These are phyloP conservation scores for Austrofundulus limnaeus DNA, from an alignment of 2,113 vertebrate species.

Conservation along the genomic window DNA sequence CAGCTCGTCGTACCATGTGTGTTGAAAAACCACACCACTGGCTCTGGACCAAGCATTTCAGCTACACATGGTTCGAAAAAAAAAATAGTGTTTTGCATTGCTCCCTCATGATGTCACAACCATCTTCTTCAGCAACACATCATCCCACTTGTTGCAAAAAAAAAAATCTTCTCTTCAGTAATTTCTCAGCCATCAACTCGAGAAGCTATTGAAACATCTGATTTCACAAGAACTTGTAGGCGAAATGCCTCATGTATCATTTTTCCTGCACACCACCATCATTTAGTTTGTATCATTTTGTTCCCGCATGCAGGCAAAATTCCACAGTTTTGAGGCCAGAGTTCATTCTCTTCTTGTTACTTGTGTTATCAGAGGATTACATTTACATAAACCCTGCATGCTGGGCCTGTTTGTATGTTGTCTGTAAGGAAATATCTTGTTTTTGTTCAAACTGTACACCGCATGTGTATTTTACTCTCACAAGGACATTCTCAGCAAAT, in stretches of 20 bases:
- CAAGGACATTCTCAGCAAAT: too few species aligned
- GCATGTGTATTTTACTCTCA: too few species aligned
- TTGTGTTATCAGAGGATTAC: slow-evolving; percentile 17
- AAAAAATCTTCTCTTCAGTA: neutral
- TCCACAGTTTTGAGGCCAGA: slow-evolving; percentile 2
- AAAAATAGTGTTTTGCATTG: neutral
- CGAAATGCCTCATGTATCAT: slow-evolving; percentile 26
- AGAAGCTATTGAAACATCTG: slow-evolving; percentile 44
- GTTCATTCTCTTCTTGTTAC: slow-evolving; percentile 28
- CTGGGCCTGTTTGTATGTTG: slow-evolving; percentile 6
- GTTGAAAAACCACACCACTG: neutral
- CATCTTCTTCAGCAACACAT: too few species aligned
- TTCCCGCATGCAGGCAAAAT: slow-evolving; percentile 36
- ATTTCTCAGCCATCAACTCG: neutral
- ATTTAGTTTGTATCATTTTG: slow-evolving; percentile 31
- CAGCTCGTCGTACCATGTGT: neutral
- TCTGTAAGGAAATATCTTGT: neutral
- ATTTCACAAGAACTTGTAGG: slow-evolving; percentile 31
- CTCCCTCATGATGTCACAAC: neutral
- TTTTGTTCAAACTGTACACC: neutral
- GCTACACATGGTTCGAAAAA: neutral
- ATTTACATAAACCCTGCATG: slow-evolving; percentile 2
- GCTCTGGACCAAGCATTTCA: neutral
- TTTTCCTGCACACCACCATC: slow-evolving; percentile 52
- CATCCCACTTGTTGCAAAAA: neutral